These are phyloP conservation scores for Pristis pectinata DNA, from an alignment of 2,797 vertebrate genomes.

Conservation along the genomic window DNA sequence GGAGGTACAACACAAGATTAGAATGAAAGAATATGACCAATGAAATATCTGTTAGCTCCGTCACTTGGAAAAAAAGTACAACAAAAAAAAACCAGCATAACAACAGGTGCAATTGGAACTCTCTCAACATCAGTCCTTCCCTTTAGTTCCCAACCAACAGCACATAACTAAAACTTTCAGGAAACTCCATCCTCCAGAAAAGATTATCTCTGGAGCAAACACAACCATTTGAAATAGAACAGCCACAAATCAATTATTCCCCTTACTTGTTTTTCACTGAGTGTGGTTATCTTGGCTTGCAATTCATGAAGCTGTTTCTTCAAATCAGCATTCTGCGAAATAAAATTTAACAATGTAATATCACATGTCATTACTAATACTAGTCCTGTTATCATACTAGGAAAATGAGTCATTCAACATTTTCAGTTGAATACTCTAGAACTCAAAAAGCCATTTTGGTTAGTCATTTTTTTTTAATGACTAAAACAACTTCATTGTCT, in stretches of 20 bases:
- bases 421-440: not conserved
- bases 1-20: not conserved
- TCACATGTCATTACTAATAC: not conserved
- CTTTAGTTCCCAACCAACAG: not conserved
- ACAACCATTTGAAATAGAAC: constrained; percentile 15
- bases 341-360: constrained; percentile 45
- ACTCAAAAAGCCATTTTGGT: not conserved
- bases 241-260: constrained; percentile 29
- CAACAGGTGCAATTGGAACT: not conserved
- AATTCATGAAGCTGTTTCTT: constrained; percentile 99
- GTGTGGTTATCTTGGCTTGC: constrained; percentile 96
- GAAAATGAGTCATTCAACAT: constrained; percentile 33
- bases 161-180: not conserved
- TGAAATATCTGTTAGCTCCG: not conserved
- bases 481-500: constrained; percentile 39
- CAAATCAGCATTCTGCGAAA: constrained; percentile 89
- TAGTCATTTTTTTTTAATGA: not conserved
- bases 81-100: not conserved
- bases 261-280: constrained; percentile 96
- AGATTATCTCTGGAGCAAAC: constrained; percentile 28
- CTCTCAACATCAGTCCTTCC: not conserved
- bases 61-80: not conserved
- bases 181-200: constrained; percentile 9
- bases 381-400: not conserved
- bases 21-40: not conserved